Evolutionary conservation across 2,888 invertebrate genomes (phyloP).

Genomic region (Hedychridium roseum): DNA sequence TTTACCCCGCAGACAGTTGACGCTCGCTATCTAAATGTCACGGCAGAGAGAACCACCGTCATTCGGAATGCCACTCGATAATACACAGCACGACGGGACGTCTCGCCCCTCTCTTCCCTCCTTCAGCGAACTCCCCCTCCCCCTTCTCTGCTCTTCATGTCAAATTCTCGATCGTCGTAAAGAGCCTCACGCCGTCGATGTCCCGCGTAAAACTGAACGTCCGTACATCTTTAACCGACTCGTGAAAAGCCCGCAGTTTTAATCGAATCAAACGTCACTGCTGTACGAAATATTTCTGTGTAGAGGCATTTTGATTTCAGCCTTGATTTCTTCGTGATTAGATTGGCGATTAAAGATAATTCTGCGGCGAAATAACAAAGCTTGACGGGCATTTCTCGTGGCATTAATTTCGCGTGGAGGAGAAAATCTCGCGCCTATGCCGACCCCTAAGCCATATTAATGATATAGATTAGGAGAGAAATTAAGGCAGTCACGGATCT

Average conservation of each 20-base stretch:
- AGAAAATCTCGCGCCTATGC: slow-evolving; percentile 40
- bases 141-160: too few relatives aligned
- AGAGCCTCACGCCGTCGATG: too few relatives aligned
- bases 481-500: slow-evolving; percentile 47
- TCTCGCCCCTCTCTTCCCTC: not conserved
- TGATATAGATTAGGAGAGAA: slow-evolving; percentile 57
- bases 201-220: too few relatives aligned
- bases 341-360: too few relatives aligned
- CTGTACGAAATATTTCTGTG: too few relatives aligned
- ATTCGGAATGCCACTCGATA: slow-evolving; percentile 55
- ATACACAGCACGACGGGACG: slow-evolving; percentile 29
- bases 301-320: too few relatives aligned
- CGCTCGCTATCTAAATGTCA: slow-evolving; percentile 61
- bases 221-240: too few relatives aligned
- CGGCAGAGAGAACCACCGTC: slow-evolving; percentile 45
- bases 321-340: too few relatives aligned
- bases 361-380: too few relatives aligned
- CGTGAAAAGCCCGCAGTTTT: too few relatives aligned
- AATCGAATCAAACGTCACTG: too few relatives aligned
- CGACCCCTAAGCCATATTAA: slow-evolving; percentile 57
- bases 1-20: slow-evolving; percentile 58
- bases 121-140: not conserved
- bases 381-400: slow-evolving; percentile 34
- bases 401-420: slow-evolving; percentile 45
- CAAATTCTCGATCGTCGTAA: too few relatives aligned